These are phyloP conservation scores for Achatina immaculata DNA, from an alignment of 1,140 invertebrate species.

Conservation along the genomic window DNA sequence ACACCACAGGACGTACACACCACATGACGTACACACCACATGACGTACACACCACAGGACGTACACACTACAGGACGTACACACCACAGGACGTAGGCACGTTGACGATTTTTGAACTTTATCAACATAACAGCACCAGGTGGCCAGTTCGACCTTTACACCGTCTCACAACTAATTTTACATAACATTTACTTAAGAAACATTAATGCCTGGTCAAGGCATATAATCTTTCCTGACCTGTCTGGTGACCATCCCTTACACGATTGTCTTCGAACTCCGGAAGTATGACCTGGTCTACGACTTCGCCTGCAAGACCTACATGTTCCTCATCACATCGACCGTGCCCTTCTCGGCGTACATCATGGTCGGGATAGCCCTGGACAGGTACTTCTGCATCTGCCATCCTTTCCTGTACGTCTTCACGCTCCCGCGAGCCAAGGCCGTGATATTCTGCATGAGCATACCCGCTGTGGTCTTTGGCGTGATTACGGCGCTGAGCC, in stretches of 20 bases:
- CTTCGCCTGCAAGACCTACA: slow-evolving; percentile 57
- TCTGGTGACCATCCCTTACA: slow-evolving; percentile 54
- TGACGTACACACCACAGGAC: no score
- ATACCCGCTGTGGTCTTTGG: slow-evolving; percentile 53
- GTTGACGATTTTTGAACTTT: no score
- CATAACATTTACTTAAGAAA: no score
- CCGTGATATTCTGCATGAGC: slow-evolving; percentile 47
- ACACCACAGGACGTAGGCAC: no score
- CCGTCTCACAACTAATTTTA: no score
- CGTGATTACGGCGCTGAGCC: slow-evolving; percentile 52
- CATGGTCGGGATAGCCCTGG: slow-evolving; percentile 63
- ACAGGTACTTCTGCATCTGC: slow-evolving; percentile 66
- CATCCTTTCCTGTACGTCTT: slow-evolving; percentile 57
- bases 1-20: no score
- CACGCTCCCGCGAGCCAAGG: slow-evolving; percentile 51
- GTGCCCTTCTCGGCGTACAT: slow-evolving; percentile 61
- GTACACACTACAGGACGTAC: no score
- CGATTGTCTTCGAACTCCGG: slow-evolving; percentile 50
- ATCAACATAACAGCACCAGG: no score
- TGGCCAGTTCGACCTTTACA: no score
- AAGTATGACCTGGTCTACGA: slow-evolving; percentile 47
- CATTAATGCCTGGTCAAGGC: no score
- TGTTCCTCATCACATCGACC: slow-evolving; percentile 59
- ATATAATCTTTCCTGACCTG: slow-evolving; percentile 53
- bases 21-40: no score